Conservation (phyloP, 2,113 vertebrate species). For the Cichladusa arquata region DNA sequence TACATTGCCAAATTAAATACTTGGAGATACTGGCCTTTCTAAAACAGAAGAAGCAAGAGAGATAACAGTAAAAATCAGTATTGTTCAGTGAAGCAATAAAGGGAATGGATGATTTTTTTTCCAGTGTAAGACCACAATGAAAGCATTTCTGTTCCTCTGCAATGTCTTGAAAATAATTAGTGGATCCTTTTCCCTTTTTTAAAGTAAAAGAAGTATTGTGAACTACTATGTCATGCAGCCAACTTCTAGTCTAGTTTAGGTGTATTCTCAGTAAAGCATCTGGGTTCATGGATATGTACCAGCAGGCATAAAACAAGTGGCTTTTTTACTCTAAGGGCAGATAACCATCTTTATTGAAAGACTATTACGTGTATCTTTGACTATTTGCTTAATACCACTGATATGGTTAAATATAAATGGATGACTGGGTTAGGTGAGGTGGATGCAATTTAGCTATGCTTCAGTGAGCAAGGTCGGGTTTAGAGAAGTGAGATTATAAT, state of each 20-base stretch:
- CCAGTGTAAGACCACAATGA: neutral
- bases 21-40: neutral
- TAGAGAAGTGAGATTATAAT: neutral
- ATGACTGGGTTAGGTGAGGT: neutral
- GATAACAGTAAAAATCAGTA: neutral
- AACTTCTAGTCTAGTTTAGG: neutral
- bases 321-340: neutral
- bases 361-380: neutral
- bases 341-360: neutral
- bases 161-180: neutral
- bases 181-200: neutral
- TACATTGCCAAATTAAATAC: neutral
- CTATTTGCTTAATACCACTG: neutral
- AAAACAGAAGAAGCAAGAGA: neutral
- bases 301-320: neutral
- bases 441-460: neutral
- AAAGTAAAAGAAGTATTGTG: neutral
- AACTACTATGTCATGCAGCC: neutral
- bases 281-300: neutral
- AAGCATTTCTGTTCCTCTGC: neutral
- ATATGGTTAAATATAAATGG: neutral
- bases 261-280: neutral
- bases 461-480: neutral
- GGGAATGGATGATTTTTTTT: neutral
- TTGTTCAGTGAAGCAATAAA: neutral